These are phyloP conservation scores for Falco concolor DNA, from an alignment of 2,797 vertebrate genomes.

Conservation along the genomic window DNA sequence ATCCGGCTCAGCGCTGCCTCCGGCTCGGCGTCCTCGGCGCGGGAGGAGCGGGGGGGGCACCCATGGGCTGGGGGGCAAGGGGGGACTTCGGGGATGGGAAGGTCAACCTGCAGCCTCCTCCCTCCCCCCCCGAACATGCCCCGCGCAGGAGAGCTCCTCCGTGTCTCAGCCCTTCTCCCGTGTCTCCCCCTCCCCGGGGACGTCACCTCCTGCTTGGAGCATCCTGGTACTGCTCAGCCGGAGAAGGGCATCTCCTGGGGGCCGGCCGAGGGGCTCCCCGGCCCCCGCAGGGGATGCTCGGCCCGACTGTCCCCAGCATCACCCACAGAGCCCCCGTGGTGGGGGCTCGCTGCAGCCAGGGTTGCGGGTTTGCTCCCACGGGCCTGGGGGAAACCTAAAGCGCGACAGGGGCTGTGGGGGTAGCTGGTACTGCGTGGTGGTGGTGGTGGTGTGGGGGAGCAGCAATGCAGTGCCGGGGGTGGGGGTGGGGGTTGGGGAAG, in stretches of 20 bases:
- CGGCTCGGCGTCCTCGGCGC: constrained; percentile 36
- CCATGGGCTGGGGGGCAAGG: too few species aligned
- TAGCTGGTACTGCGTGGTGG: neutral
- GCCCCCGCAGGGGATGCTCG: neutral
- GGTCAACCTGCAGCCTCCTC: neutral
- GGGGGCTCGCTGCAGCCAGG: neutral
- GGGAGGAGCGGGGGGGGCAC: neutral
- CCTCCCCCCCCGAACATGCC: neutral
- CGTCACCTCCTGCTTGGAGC: constrained; percentile 24
- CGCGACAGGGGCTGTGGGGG: neutral
- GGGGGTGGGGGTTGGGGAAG: neutral
- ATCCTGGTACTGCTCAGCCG: neutral
- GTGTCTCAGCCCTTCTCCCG: neutral
- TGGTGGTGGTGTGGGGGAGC: neutral
- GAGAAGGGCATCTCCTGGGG: neutral
- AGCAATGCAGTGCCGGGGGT: neutral
- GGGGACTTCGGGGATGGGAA: neutral
- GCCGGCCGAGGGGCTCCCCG: neutral
- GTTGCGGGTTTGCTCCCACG: accelerated
- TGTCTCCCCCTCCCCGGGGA: neutral
- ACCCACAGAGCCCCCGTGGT: neutral
- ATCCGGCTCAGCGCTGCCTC: constrained; percentile 59
- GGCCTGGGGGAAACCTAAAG: neutral
- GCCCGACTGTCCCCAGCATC: neutral
- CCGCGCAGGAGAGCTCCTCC: neutral